Evolutionary conservation across 2,797 vertebrate genomes (phyloP), one percentile per base, ranked within the genome.

Genomic region (Rallus crepitans): DNA sequence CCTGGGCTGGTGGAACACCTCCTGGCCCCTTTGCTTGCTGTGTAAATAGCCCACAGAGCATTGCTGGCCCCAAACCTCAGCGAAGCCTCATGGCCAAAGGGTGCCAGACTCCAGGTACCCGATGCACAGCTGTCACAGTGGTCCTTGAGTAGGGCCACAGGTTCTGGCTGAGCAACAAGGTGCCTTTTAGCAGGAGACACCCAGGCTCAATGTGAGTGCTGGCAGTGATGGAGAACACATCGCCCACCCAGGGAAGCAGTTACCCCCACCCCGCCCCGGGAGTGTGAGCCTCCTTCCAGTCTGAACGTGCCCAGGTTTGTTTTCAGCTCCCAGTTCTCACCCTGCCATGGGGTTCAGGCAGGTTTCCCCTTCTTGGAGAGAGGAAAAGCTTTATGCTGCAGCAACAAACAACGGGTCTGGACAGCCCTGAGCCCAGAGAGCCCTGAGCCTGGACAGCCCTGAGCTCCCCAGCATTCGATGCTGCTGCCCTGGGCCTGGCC

Each of bases 61-160:
- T 1, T 53, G 12, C 72, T 52, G 25, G 57, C 82, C 18, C 35
- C 76, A 10, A 28, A 59, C 35, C 68, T 33, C 76, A 12, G 42
- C 1, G 33, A 30, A 78, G 31, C 20, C 61, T 50, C 87, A 37
- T 0, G 1, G 27, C 15, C 50, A 24, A 65, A 19, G 14, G 35
- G 14, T 14, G 55, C 55, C 60, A 15, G 27, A 39, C 21, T 81
- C 31, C 33, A 6, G 13, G 28, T 11, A 7, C 55, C 66, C 4
- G 4, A 5, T 10, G 11, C 20, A 3, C 0, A 0, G 16, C 63
- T 42, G n/a, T 18, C 60, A 16, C 60, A 3, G 19, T 15, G 6
- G 27, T 48, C 72, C 76, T 14, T 7, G 52, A 77, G 42, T 12
- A 33, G 48, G 48, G 39, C 65, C 47, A 7, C 39, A 3, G 24